Percentiles rank a stretch among this genome's conserved stretches.
Conservation (phyloP, 2,888 invertebrate genomes). For the Xiphydria camelus region DNA sequence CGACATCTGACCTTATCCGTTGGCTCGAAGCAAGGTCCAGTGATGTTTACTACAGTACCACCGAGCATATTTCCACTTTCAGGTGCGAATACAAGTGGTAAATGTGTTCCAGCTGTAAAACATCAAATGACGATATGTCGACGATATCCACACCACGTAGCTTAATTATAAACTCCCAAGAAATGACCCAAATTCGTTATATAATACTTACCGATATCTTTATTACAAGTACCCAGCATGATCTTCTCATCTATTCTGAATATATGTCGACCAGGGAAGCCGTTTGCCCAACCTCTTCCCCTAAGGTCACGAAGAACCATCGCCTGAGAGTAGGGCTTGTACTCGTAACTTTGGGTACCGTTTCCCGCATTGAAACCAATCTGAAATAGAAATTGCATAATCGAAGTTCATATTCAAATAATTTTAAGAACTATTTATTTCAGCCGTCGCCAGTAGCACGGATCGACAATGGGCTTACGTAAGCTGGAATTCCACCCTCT, state of each 20-base stretch:
- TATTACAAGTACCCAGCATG: slow-evolving; percentile 89
- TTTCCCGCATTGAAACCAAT: slow-evolving; percentile 97
- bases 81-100: slow-evolving; percentile 86
- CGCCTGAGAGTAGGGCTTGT: slow-evolving; percentile 86
- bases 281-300: slow-evolving; percentile 84
- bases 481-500: slow-evolving; percentile 86
- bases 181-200: slow-evolving; percentile 3
- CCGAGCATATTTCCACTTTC: slow-evolving; percentile 98
- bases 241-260: slow-evolving; percentile 95
- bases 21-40: slow-evolving; percentile 89
- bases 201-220: slow-evolving; percentile 74
- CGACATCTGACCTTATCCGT: slow-evolving; percentile 78
- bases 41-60: slow-evolving; percentile 93
- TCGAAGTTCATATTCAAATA: slow-evolving; percentile 7
- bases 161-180: not conserved
- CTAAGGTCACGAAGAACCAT: slow-evolving; percentile 83
- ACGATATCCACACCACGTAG: not conserved
- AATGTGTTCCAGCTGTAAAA: slow-evolving; percentile 73
- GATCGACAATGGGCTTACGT: slow-evolving; percentile 67
- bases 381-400: slow-evolving; percentile 56
- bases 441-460: not conserved
- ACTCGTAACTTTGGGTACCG: slow-evolving; percentile 86
- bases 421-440: not conserved
- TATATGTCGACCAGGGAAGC: slow-evolving; percentile 87
- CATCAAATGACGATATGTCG: not conserved